Evolutionary conservation across 2,797 vertebrate genomes (phyloP).

Genomic region (Diplodus sargus): DNA sequence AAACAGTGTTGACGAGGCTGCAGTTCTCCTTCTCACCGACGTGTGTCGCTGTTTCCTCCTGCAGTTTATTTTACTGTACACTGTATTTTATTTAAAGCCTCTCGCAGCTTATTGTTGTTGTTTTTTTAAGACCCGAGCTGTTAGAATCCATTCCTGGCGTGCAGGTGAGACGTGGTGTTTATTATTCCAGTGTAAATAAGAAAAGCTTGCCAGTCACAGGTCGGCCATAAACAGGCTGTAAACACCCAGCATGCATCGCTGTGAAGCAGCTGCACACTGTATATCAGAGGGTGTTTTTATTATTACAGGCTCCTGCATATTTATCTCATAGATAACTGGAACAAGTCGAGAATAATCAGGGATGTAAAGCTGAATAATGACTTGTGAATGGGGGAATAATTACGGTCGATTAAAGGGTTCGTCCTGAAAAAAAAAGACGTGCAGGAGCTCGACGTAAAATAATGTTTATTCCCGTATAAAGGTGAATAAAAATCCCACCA

Average conservation of each 20-base stretch:
- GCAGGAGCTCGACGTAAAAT: not conserved
- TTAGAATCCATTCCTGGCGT: constrained; percentile 18
- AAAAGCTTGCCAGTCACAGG: not conserved
- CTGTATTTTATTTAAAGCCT: constrained; percentile 16
- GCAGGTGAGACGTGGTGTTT: not conserved
- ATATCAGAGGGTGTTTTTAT: not conserved
- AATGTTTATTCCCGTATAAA: not conserved
- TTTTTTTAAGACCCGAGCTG: constrained; percentile 6
- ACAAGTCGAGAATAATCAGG: not conserved
- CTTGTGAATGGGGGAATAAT: not conserved
- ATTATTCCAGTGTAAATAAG: constrained; percentile 25
- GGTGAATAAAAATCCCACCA: not conserved
- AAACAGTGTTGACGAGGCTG: not conserved
- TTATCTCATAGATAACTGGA: not conserved
- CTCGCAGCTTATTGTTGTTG: not conserved
- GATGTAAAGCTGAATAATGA: not conserved
- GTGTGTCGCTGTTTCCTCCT: constrained; percentile 76
- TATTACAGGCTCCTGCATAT: not conserved
- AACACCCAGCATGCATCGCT: constrained; percentile 12
- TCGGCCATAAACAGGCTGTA: constrained; percentile 35
- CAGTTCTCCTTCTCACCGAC: constrained; percentile 52
- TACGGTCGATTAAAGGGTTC: not conserved
- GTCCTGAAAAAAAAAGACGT: not conserved
- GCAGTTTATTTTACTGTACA: constrained; percentile 6
- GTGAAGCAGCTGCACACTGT: constrained; percentile 2